phyloP scores from a whole-genome alignment of 2,888 invertebrate genomes.

The Ceraclea dissimilis region DNA sequence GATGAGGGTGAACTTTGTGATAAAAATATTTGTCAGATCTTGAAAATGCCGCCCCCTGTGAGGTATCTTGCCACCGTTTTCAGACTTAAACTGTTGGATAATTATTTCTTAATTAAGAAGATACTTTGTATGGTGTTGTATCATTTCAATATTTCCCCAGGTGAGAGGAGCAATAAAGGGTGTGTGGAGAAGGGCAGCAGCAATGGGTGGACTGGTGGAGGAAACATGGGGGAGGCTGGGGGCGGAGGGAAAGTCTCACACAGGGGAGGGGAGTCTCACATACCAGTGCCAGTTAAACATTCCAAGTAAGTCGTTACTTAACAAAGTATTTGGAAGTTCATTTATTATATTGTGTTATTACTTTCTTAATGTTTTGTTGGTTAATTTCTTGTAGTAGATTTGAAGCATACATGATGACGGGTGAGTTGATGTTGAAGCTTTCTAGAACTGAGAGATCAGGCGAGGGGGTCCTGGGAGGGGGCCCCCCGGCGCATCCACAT shows the following conservation, averaged over 20 bases:
- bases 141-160: too few species aligned
- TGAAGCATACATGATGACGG: constrained; percentile 97
- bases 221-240: constrained; percentile 7
- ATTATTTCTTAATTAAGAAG: too few species aligned
- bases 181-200: constrained; percentile 23
- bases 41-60: too few species aligned
- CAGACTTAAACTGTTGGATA: too few species aligned
- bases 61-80: too few species aligned
- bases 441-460: constrained; percentile 70
- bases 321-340: too few species aligned
- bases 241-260: constrained; percentile 7
- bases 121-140: too few species aligned
- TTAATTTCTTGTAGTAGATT: constrained; percentile 46
- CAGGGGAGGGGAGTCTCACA: constrained; percentile 8
- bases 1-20: too few species aligned
- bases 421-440: constrained; percentile 89
- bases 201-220: constrained; percentile 23
- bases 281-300: constrained; percentile 18
- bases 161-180: constrained; percentile 24
- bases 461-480: constrained; percentile 29
- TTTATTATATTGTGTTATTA: too few species aligned
- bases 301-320: constrained; percentile 23
- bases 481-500: constrained; percentile 42
- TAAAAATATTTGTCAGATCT: too few species aligned
- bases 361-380: too few species aligned